Percentiles rank a stretch among this genome's conserved stretches.
phyloP scores from a whole-genome alignment of 1,140 invertebrate species.

The Euura saliciscinereae region DNA sequence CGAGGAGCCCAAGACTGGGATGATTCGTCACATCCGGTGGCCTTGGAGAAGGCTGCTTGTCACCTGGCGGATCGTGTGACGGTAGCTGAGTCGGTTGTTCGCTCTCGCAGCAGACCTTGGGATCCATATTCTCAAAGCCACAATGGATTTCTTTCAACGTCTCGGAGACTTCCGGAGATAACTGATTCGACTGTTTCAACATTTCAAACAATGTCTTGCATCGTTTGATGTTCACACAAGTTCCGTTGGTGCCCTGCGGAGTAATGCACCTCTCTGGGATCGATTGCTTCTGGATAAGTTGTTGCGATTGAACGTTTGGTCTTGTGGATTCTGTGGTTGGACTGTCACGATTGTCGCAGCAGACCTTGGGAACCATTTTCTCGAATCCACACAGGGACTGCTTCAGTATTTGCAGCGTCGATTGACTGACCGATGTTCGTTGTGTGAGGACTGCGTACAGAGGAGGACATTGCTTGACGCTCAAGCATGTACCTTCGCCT shows the following conservation, averaged over 20 bases:
- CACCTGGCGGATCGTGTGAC: conserved; percentile 10
- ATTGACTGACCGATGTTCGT: neutral
- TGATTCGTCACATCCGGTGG: conserved; percentile 53
- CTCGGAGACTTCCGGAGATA: conserved; percentile 38
- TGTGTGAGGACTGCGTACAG: neutral
- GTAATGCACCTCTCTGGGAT: conserved; percentile 12
- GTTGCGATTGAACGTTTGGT: too few species aligned
- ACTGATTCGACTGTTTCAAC: conserved; percentile 30
- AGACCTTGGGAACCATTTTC: conserved; percentile 55
- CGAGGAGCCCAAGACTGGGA: conserved; percentile 55
- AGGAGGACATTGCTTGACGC: neutral
- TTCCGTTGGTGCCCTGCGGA: conserved; percentile 13
- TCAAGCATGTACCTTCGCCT: neutral
- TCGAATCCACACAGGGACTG: conserved; percentile 54
- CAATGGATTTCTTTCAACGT: conserved; percentile 48
- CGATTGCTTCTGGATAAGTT: neutral
- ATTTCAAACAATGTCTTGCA: conserved; percentile 19
- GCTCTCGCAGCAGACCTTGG: conserved; percentile 55
- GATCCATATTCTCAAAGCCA: conserved; percentile 53
- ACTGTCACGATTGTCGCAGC: conserved; percentile 35
- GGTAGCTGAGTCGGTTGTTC: neutral
- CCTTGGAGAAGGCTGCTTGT: conserved; percentile 17
- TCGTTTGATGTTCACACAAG: conserved; percentile 23
- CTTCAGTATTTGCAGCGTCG: neutral
- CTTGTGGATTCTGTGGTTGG: neutral